phyloP scores from a whole-genome alignment of 2,797 vertebrate species.

The Catostomus latipinnis region DNA sequence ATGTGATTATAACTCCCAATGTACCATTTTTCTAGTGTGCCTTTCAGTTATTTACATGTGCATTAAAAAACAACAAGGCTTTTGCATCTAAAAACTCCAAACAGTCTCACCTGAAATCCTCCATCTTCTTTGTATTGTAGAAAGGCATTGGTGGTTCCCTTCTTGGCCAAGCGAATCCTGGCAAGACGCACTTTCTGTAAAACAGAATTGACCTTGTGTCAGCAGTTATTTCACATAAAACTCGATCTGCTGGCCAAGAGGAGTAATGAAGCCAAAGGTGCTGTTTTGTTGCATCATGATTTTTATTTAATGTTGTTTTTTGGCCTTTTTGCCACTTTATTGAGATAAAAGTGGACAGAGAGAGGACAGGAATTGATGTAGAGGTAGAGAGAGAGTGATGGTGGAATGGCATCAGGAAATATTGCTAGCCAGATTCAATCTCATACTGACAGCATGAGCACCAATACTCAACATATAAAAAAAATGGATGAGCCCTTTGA shows the following conservation, averaged over 20 bases:
- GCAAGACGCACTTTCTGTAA: conserved; percentile 88
- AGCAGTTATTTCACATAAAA: conserved; percentile 47
- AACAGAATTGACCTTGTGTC: conserved; percentile 53
- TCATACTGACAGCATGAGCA: neutral
- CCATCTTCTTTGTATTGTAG: conserved; percentile 88
- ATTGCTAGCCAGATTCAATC: neutral
- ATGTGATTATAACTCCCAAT: no score
- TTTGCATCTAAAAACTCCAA: no score
- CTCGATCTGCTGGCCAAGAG: neutral
- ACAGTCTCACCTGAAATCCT: conserved; percentile 72
- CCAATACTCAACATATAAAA: neutral
- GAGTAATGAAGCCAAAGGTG: neutral
- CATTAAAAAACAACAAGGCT: no score
- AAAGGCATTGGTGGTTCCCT: conserved; percentile 88
- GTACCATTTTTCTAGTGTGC: no score
- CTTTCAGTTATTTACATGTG: no score
- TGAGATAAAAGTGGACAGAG: neutral
- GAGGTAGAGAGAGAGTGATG: no score
- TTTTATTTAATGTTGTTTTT: neutral
- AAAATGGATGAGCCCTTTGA: no score
- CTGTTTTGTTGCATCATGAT: neutral
- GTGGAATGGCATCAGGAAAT: no score
- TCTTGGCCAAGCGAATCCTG: conserved; percentile 90
- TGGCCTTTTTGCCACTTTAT: neutral
- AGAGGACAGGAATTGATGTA: neutral